Conservation (phyloP, 2,113 vertebrate species). For the Cepphus grylle region DNA sequence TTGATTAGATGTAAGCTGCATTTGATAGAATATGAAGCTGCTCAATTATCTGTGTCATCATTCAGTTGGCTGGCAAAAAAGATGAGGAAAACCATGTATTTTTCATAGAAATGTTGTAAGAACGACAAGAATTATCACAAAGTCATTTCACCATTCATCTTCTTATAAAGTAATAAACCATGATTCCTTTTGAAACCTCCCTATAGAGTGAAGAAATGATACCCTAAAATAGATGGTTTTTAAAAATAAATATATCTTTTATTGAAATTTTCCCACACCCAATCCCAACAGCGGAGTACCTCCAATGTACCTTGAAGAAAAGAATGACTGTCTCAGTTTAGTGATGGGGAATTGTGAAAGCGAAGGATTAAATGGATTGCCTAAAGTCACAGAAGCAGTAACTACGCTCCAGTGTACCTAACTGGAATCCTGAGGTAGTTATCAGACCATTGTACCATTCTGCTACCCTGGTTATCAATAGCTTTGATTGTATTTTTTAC, state of each 20-base stretch:
- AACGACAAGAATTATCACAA: not conserved
- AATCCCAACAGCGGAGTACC: not conserved
- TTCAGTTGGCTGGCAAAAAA: not conserved
- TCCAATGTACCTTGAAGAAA: not conserved
- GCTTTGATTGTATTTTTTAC: not conserved
- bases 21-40: not conserved
- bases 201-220: not conserved
- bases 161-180: not conserved
- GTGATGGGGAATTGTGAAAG: not conserved
- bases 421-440: not conserved
- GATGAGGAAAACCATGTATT: not conserved
- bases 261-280: not conserved
- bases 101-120: not conserved
- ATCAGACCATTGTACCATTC: not conserved
- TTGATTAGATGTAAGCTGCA: conserved; percentile 7
- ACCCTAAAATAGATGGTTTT: not conserved
- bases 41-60: not conserved
- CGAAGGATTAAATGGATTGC: not conserved
- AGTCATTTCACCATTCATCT: not conserved
- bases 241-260: not conserved
- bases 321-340: not conserved
- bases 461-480: not conserved
- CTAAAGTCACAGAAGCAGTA: not conserved
- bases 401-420: not conserved
- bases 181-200: not conserved